Evolutionary conservation across 1,140 invertebrate species (phyloP), one percentile per base, ranked within the genome.

Genomic region (Trichoplusia ni): DNA sequence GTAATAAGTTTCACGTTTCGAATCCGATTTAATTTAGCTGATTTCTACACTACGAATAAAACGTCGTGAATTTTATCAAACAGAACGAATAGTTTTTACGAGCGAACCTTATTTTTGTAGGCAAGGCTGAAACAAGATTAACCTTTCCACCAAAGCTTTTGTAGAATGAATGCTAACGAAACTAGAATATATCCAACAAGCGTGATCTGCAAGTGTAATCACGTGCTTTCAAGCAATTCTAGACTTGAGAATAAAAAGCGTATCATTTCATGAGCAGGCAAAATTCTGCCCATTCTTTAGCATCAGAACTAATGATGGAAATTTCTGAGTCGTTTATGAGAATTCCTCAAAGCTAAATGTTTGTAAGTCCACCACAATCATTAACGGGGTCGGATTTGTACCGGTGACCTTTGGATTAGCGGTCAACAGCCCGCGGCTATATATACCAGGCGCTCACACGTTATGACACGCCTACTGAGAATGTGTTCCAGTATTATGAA

Each of bases 371-470:
- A 11, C 14, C 47, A 19, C 16, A 29, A 51, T 33, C 9, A 51
- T 51, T 33, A 33, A 31, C 27, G 9, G 47, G 29, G 47, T 33
- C 33, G n/a, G 6, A 9, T 51, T 35, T 51, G 29, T 18, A 33
- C 29, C 29, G 1, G 4, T 35, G 47, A 51, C 16, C 47, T 51
- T 33, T 51, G 2, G 27, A 19, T 51, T 7, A 4, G 44, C 44
- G 44, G 25, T 47, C 2, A 47, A 4, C 4, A 47, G 7, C 7
- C 44, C 25, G 29, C 6, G 3, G 8, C 38, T 42, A 11, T 42
- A 29, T 47, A 25, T 16, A 47, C 18, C 27, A 42, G 9, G 14
- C 44, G 18, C 18, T 47, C 21, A 47, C 21, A 16, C n/a, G 23
- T 25, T 29, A 47, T 29, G 16, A 21, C 18, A 9, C 4, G 9